Evolutionary conservation across 2,888 invertebrate genomes (phyloP).

Genomic region (Chydorus sphaericus): DNA sequence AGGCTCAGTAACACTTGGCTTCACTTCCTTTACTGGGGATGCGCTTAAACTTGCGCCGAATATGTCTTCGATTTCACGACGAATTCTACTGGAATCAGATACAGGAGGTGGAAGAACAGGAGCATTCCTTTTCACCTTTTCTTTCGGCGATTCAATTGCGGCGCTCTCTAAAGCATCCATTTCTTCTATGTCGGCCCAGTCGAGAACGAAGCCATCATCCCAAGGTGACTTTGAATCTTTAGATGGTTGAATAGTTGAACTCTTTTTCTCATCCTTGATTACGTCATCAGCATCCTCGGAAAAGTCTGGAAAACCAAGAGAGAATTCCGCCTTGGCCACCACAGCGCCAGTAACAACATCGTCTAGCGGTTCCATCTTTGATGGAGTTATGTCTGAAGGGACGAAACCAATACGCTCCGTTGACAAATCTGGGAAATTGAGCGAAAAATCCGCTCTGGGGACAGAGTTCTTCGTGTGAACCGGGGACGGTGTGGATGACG

Average conservation of each 20-base stretch:
- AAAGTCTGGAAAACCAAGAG: not conserved
- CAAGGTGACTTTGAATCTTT: not conserved
- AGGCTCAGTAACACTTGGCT: not conserved
- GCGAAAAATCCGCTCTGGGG: not conserved
- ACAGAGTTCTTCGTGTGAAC: not conserved
- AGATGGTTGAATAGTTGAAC: not conserved
- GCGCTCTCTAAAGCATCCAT: not conserved
- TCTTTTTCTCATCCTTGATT: too few species aligned
- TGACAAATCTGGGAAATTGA: too few species aligned
- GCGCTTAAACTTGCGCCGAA: not conserved
- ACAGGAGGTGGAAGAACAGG: not conserved
- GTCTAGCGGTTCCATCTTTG: too few species aligned
- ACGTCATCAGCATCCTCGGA: not conserved
- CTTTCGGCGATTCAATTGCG: too few species aligned
- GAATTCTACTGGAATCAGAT: not conserved
- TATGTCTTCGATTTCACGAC: not conserved
- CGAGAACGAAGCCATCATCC: not conserved
- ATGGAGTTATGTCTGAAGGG: too few species aligned
- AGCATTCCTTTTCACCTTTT: not conserved
- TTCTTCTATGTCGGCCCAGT: not conserved
- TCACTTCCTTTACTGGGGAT: not conserved
- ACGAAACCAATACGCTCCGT: too few species aligned
- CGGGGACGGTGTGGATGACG: not conserved
- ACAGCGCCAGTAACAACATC: too few species aligned
- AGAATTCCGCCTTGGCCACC: not conserved